Base-by-base conservation (phyloP, 2,113 vertebrate genomes). In the Nerophis ophidion region DNA sequence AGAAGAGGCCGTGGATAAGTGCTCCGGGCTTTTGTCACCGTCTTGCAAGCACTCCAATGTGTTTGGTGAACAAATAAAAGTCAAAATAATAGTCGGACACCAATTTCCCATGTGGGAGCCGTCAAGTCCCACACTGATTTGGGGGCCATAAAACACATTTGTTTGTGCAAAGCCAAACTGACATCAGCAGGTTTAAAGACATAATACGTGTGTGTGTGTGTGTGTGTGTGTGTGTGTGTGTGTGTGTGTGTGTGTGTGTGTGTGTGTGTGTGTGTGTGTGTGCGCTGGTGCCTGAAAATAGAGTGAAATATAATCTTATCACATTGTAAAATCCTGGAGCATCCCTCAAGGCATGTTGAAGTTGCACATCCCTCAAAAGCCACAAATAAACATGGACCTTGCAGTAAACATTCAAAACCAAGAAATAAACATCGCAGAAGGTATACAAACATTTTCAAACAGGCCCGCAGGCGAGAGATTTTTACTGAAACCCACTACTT, bases 71-170 rank as follows among this genome's bases (percentile, higher is more conserved):
- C 16, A 16, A 6, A 16, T 7, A 34, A 13, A n/a, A n/a, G 15
- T 15, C 7, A n/a, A 56, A 42, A 56, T 44, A 12, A 12, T 9
- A 56, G n/a, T 14, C 35, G 12, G 16, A n/a, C 34, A 11, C 38
- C 17, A 49, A 17, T 36, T 35, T 56, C 35, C 46, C 47, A 73
- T 63, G 40, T 52, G 45, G 26, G 48, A 55, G 40, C 52, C 8
- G 15, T 15, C n/a, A 16, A 16, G 3, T 9, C 26, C 35, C 52
- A 55, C 15, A 16, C 8, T 38, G 8, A 38, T 5, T 44, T 44
- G 40, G 12, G 11, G 40, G 40, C 40, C 40, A 44, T 44, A 44
- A 44, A 11, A 11, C 40, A 40, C 38, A 40, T 54, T 14, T 6
- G 9, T 71, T 53, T 42, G 11, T 34, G 49, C 12, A 9, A 56